Conservation (phyloP, 1,140 invertebrate genomes). For the Leptopilina boulardi region DNA sequence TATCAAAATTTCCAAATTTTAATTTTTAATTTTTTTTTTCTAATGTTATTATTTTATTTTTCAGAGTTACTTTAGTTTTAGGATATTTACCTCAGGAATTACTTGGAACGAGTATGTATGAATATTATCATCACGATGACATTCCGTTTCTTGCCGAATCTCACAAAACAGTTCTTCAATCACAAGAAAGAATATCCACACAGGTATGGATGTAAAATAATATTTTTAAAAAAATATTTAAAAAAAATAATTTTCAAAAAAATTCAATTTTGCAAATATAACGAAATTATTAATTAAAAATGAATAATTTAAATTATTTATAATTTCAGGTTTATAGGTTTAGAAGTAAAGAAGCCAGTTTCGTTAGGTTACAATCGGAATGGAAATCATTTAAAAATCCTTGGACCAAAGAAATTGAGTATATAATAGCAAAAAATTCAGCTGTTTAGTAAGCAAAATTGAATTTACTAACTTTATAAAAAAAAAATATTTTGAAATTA, state of each 20-base stretch:
- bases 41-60: constrained; percentile 54
- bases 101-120: constrained; percentile 94
- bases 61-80: constrained; percentile 89
- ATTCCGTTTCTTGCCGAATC: constrained; percentile 87
- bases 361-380: constrained; percentile 85
- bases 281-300: too few relatives aligned
- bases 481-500: too few relatives aligned
- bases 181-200: constrained; percentile 81
- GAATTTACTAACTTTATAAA: not conserved
- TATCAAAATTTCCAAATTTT: not conserved
- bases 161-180: constrained; percentile 88
- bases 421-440: constrained; percentile 90
- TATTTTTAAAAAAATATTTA: not conserved
- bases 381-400: constrained; percentile 94
- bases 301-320: not conserved
- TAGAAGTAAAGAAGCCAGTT: constrained; percentile 85
- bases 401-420: constrained; percentile 95
- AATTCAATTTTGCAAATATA: too few relatives aligned
- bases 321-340: constrained; percentile 83
- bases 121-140: constrained; percentile 93
- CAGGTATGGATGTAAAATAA: constrained; percentile 68
- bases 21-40: not conserved
- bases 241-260: not conserved
- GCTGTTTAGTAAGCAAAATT: constrained; percentile 79
- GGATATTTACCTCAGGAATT: constrained; percentile 96